Conservation (phyloP, 2,888 invertebrate species). For the Dynastes tityus region DNA sequence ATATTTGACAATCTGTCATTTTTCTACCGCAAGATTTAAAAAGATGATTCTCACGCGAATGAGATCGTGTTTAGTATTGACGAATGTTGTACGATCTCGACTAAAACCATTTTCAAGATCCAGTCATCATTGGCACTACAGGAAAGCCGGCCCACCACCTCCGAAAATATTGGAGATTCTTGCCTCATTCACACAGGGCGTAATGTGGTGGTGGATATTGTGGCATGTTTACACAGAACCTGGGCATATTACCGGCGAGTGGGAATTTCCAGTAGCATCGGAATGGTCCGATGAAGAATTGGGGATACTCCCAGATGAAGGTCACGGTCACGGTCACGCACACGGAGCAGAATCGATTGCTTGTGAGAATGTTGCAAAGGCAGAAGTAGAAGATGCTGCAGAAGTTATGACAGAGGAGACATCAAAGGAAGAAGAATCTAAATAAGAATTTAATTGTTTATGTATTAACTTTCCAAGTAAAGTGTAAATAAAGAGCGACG, state of each 20-base stretch:
- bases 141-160: conserved; percentile 17
- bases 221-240: conserved; percentile 47
- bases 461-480: no score
- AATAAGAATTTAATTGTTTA: no score
- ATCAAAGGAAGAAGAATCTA: background rate
- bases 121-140: conserved; percentile 34
- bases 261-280: conserved; percentile 76
- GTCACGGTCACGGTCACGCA: background rate
- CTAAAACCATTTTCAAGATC: background rate
- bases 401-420: background rate
- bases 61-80: background rate
- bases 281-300: conserved; percentile 84
- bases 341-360: background rate
- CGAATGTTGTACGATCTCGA: background rate
- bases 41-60: conserved; percentile 1
- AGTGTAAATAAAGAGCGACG: no score
- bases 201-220: conserved; percentile 47
- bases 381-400: background rate
- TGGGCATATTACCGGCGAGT: conserved; percentile 74
- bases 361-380: background rate
- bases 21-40: no score
- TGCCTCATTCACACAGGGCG: background rate
- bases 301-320: conserved; percentile 78
- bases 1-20: no score
- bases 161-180: background rate